Evolutionary conservation across 1,140 invertebrate genomes (phyloP), one percentile per base, ranked within the genome.

Genomic region (Meloidogyne exigua): DNA sequence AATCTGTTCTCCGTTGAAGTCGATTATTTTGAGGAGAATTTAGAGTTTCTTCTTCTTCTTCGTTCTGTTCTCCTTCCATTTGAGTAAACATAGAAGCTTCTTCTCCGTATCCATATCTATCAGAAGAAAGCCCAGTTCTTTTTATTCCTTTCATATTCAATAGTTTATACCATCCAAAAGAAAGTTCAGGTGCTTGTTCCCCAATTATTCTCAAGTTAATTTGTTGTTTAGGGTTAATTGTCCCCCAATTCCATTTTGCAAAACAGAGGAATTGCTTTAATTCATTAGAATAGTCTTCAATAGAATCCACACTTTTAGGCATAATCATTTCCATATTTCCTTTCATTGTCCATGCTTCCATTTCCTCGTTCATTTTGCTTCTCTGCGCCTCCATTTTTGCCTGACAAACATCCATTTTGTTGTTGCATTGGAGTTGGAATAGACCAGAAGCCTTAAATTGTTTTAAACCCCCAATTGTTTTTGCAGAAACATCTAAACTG

Each of bases 51-150:
- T n/a, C 49, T 0, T 39, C 36, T 13, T 76, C 13, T 67, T 79
- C 79, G 4, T 77, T 78, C 25, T 63, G 79, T 76, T 76, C 65
- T n/a, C n/a, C n/a, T n/a, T n/a, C n/a, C n/a, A n/a, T n/a, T n/a
- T n/a, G n/a, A n/a, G n/a, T n/a, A n/a, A n/a, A n/a, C n/a, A n/a
- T n/a, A n/a, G n/a, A n/a, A n/a, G n/a, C n/a, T 13, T 49, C 70
- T 11, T 62, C 42, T 26, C 23, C 25, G 7, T 32, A 3, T 32
- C 28, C 28, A 32, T 32, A 3, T 32, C 28, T 32, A 32, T 32
- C 7, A 7, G 28, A 32, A n/a, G n/a, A n/a, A n/a, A n/a, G n/a
- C n/a, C n/a, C n/a, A n/a, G n/a, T n/a, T n/a, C n/a, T n/a, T n/a
- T n/a, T n/a, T n/a, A n/a, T n/a, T n/a, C n/a, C n/a, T n/a, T n/a